These are phyloP conservation scores for Thalassophryne amazonica DNA, from an alignment of 2,797 vertebrate species.

Conservation along the genomic window DNA sequence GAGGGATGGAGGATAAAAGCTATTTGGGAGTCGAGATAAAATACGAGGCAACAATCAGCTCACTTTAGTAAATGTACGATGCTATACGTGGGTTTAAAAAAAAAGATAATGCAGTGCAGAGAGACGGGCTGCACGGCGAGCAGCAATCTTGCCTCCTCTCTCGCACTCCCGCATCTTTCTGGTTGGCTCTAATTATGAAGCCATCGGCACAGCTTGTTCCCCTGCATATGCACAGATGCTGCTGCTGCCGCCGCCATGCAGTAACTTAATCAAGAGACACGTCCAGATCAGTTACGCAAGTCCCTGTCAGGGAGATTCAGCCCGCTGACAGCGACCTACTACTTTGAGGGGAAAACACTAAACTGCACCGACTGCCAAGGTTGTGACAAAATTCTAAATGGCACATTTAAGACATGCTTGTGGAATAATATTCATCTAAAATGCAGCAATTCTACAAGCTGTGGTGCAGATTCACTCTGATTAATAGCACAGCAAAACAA, in stretches of 20 bases:
- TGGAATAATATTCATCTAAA: too few species aligned
- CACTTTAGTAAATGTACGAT: slow-evolving; percentile 64
- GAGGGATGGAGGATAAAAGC: slow-evolving; percentile 42
- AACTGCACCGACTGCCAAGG: slow-evolving; percentile 2
- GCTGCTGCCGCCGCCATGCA: slow-evolving; percentile 49
- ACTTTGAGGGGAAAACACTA: slow-evolving; percentile 16
- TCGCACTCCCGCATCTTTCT: slow-evolving; percentile 39
- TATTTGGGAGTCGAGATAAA: slow-evolving; percentile 53
- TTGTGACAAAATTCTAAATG: not conserved
- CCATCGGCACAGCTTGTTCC: slow-evolving; percentile 73
- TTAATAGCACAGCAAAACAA: too few species aligned
- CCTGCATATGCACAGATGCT: slow-evolving; percentile 54
- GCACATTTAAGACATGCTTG: too few species aligned
- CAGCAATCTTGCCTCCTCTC: slow-evolving; percentile 37
- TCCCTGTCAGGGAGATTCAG: slow-evolving; percentile 47
- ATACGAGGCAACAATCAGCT: slow-evolving; percentile 48
- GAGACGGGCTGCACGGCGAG: slow-evolving; percentile 52
- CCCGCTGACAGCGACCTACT: slow-evolving; percentile 37
- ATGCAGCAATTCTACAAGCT: too few species aligned
- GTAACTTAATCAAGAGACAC: slow-evolving; percentile 71
- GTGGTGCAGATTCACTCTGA: too few species aligned
- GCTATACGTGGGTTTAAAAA: slow-evolving; percentile 44
- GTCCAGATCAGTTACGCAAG: slow-evolving; percentile 58
- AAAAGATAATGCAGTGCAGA: slow-evolving; percentile 44
- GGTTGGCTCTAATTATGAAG: slow-evolving; percentile 66